phyloP scores from a whole-genome alignment of 2,113 vertebrate species.

The Myrmecobius fasciatus region DNA sequence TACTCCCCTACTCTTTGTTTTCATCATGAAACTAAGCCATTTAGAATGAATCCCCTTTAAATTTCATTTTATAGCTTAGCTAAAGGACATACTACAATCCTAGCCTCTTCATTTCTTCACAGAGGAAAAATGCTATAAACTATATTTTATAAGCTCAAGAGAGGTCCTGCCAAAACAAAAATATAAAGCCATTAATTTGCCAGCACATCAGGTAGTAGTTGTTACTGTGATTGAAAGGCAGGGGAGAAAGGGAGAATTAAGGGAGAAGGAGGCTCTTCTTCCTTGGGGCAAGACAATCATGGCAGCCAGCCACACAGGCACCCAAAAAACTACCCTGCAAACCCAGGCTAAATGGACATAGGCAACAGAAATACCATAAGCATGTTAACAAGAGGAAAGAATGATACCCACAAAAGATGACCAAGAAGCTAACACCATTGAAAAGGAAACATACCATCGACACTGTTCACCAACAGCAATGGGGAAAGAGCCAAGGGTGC shows the following conservation, averaged over 20 bases:
- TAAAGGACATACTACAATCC: background rate
- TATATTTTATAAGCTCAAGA: background rate
- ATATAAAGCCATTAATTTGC: background rate
- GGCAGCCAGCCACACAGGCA: background rate
- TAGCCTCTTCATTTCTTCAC: constrained; percentile 6
- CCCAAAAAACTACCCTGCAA: background rate
- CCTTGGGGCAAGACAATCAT: background rate
- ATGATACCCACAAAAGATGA: background rate
- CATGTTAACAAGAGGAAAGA: background rate
- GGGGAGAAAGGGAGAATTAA: too few relatives aligned
- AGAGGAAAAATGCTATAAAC: background rate
- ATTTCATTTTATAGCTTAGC: constrained; percentile 26
- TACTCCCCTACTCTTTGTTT: background rate
- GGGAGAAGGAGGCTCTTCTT: too few relatives aligned
- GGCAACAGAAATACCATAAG: background rate
- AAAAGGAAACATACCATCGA: background rate
- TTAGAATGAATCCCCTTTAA: constrained; percentile 34
- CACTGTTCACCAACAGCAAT: background rate
- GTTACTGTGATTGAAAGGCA: background rate
- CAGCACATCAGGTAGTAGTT: background rate
- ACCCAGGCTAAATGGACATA: background rate
- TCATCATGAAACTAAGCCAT: background rate
- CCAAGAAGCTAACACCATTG: background rate
- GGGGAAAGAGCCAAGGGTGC: background rate
- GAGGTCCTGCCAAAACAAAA: background rate